Base-by-base conservation (phyloP, 2,888 invertebrate species). In the Agrotis clavis region DNA sequence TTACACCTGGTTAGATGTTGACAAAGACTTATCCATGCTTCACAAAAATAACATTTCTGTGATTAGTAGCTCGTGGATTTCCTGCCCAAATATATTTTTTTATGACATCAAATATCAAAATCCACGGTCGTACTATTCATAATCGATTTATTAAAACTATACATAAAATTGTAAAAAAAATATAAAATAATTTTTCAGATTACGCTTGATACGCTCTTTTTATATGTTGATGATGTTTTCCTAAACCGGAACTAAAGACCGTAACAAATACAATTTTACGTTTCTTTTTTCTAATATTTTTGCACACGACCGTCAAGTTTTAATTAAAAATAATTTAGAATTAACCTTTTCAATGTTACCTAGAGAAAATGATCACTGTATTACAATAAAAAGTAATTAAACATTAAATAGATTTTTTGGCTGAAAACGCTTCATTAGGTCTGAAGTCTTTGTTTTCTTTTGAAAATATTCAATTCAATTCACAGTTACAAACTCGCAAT, bases 211-310 rank as follows among this genome's bases (percentile, higher is more conserved):
- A 62, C 69, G 67, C 47, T 65, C 30, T 72, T 81, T 83, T 78
- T 67, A 65, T 61, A 71, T 48, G 67, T 65, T 56, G 74, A 78
- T 69, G 75, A 73, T 77, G 65, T 84, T 81, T 77, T 77, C 66
- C 35, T 66, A 68, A 67, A 67, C 80, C 74, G 65, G 54, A 85
- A 85, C 85, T 47, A 85, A 85, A 82, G 14, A 60, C 74, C 83
- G 76, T 78, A 77, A 79, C 77, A 64, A 82, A 75, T 62, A 73
- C 60, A 79, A 76, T 78, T 76, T 81, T 45, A 76, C 59, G 13
- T 77, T 70, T 74, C 66, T 74, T 72, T 51, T 41, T 41, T 41
- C 41, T 51, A 50, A 73, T 69, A 62, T 77, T 85, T 80, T 61
- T 45, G 68, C 54, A 64, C 63, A 74, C 30, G 48, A 73, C 59